Evolutionary conservation across 2,888 invertebrate genomes (phyloP).

Genomic region (Drosophila meridionalis): DNA sequence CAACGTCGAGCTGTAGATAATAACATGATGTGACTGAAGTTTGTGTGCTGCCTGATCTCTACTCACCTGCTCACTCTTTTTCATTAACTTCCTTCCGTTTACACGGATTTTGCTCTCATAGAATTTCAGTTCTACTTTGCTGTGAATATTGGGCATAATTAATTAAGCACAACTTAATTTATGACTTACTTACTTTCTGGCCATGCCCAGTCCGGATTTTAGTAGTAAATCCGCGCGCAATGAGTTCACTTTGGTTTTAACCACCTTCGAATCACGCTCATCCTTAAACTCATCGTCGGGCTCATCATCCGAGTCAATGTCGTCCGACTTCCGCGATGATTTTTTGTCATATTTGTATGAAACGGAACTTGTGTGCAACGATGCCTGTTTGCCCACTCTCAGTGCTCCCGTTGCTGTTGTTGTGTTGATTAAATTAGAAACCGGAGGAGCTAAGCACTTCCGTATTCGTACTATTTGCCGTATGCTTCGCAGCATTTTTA

Average conservation of each 20-base stretch:
- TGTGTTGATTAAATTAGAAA: slow-evolving; percentile 15
- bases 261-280: slow-evolving; percentile 88
- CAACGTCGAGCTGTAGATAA: slow-evolving; percentile 87
- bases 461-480: slow-evolving; percentile 45
- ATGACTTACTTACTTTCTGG: slow-evolving; percentile 88
- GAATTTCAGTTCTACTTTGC: slow-evolving; percentile 92
- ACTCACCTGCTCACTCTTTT: slow-evolving; percentile 90
- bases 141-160: slow-evolving; percentile 74
- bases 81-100: slow-evolving; percentile 91
- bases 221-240: slow-evolving; percentile 89
- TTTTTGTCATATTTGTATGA: slow-evolving; percentile 73
- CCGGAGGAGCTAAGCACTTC: slow-evolving; percentile 8
- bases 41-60: not conserved
- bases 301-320: slow-evolving; percentile 86
- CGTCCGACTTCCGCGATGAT: slow-evolving; percentile 66
- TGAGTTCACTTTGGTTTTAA: slow-evolving; percentile 88
- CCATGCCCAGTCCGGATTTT: slow-evolving; percentile 89
- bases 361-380: slow-evolving; percentile 42
- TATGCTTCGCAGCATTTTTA: slow-evolving; percentile 55
- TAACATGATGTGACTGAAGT: not conserved
- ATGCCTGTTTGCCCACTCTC: not conserved
- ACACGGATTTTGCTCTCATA: slow-evolving; percentile 92
- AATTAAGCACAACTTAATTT: not conserved
- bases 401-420: not conserved
- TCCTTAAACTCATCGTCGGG: slow-evolving; percentile 86